Evolutionary conservation across 2,113 vertebrate species (phyloP).

Genomic region (Hydropotes inermis): DNA sequence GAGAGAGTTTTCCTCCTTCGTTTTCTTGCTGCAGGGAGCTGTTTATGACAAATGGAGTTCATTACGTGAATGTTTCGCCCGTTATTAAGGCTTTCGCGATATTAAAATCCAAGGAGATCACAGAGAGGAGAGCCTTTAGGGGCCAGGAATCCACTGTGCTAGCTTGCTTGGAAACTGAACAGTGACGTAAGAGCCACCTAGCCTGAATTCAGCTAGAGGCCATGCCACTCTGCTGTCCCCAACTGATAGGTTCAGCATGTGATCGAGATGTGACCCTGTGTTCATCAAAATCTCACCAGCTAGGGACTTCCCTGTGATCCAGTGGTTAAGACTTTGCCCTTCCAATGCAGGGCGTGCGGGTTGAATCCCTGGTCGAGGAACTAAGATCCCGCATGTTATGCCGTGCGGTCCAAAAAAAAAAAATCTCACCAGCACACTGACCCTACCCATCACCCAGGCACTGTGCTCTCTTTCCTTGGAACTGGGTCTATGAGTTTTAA

Average conservation of each 20-base stretch:
- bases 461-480: neutral
- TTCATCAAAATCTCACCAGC: neutral
- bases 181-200: neutral
- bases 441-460: rapidly evolving
- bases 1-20: neutral
- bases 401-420: neutral
- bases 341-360: neutral
- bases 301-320: neutral
- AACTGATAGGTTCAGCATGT: neutral
- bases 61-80: neutral
- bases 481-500: conserved; percentile 46
- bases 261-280: neutral
- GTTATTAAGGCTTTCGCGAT: conserved; percentile 16
- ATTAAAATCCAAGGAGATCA: conserved; percentile 42
- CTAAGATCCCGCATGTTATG: neutral
- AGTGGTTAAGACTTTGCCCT: neutral
- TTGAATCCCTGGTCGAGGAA: neutral
- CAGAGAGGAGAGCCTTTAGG: neutral
- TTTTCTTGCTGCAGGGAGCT: neutral
- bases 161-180: neutral
- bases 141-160: neutral
- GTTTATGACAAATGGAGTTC: conserved; percentile 40
- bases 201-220: neutral
- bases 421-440: neutral
- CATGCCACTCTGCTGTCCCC: neutral